Percentiles rank a stretch among this genome's conserved stretches.
These are phyloP conservation scores for Corydoras maculifer DNA, from an alignment of 2,113 vertebrate genomes.

Conservation along the genomic window DNA sequence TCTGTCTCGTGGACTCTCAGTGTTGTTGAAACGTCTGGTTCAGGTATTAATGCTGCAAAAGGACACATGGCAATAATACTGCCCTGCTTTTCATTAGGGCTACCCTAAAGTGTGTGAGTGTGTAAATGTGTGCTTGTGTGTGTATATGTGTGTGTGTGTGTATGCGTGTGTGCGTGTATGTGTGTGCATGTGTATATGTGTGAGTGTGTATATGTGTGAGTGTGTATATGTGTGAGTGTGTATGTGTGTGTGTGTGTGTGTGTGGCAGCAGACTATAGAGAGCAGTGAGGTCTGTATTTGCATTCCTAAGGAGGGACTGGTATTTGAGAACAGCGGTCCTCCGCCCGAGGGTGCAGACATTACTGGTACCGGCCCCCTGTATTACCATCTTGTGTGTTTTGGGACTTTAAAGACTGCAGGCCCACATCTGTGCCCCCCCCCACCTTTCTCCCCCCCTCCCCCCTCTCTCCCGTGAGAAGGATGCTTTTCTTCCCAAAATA, in stretches of 20 bases:
- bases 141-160: too few relatives aligned
- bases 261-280: slow-evolving; percentile 28
- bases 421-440: slow-evolving; percentile 5
- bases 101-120: background rate
- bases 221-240: slow-evolving; percentile 30
- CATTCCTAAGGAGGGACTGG: slow-evolving; percentile 30
- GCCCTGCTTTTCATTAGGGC: slow-evolving; percentile 22
- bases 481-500: slow-evolving; percentile 20
- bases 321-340: slow-evolving; percentile 26
- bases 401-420: slow-evolving; percentile 10
- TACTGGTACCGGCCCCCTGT: slow-evolving; percentile 28
- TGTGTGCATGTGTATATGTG: too few relatives aligned
- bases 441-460: background rate
- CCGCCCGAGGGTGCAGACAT: slow-evolving; percentile 28
- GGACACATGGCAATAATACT: slow-evolving; percentile 17
- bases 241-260: slow-evolving; percentile 32
- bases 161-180: too few relatives aligned
- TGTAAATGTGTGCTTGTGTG: too few relatives aligned
- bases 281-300: slow-evolving; percentile 22
- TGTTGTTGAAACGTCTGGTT: slow-evolving; percentile 11
- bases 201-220: background rate
- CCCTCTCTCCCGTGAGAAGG: slow-evolving; percentile 6
- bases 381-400: slow-evolving; percentile 18
- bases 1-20: background rate
- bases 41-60: slow-evolving; percentile 13